A percentile compares a stretch with the other conserved stretches of the same genome.
phyloP scores from a whole-genome alignment of 1,140 invertebrate genomes.

The Anoplophora glabripennis region DNA sequence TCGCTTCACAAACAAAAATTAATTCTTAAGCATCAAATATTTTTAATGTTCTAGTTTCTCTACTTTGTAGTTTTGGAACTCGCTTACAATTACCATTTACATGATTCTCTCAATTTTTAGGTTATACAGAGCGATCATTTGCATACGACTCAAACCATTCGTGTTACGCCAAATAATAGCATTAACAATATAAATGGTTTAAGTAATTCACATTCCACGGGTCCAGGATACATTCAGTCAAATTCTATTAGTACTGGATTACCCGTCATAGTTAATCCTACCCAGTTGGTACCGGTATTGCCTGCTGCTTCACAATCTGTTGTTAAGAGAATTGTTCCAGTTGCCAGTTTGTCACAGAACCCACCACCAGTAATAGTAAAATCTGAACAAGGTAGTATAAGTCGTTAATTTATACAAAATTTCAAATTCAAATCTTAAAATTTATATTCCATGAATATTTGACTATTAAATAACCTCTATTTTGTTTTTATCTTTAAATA shows the following conservation, averaged over 20 bases:
- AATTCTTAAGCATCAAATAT: no score
- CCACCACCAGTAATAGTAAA: conserved; percentile 32
- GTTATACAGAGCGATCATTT: conserved; percentile 43
- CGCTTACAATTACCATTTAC: no score
- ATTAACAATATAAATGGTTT: conserved; percentile 24
- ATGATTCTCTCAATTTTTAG: conserved; percentile 20
- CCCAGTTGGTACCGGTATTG: conserved; percentile 66
- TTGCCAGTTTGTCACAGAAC: conserved; percentile 21
- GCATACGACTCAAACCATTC: conserved; percentile 27
- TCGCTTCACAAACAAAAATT: no score
- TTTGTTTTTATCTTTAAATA: no score
- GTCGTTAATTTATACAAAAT: no score
- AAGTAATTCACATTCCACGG: conserved; percentile 26
- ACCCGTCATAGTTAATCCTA: conserved; percentile 71
- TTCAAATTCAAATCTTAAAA: no score
- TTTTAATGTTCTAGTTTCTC: no score
- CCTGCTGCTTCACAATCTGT: conserved; percentile 49
- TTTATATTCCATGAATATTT: no score
- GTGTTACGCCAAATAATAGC: conserved; percentile 26
- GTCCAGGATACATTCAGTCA: conserved; percentile 19
- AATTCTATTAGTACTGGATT: conserved; percentile 40
- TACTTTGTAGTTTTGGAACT: neutral
- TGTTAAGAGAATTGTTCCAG: conserved; percentile 36
- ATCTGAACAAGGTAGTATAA: conserved; percentile 21
- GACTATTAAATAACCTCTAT: no score